Conservation (phyloP, 2,888 invertebrate species). For the Eristalis tenax region DNA sequence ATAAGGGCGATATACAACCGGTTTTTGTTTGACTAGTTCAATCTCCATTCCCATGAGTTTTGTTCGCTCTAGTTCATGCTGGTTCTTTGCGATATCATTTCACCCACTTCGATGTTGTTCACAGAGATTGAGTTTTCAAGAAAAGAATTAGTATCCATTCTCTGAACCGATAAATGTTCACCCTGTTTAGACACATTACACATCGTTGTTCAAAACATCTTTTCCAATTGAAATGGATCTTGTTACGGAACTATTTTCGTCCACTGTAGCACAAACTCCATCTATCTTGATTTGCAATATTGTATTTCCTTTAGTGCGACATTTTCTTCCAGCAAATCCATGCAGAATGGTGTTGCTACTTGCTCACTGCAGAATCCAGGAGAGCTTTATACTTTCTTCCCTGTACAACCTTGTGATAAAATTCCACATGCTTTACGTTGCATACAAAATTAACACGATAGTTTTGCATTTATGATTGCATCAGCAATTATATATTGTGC, state of each 20-base stretch:
- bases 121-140: not conserved
- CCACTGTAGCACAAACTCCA: conserved; percentile 4
- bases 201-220: conserved; percentile 13
- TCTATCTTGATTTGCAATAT: conserved; percentile 10
- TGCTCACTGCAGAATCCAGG: not conserved
- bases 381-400: too few relatives aligned
- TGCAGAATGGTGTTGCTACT: not conserved
- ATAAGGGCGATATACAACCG: not conserved
- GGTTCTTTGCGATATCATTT: conserved; percentile 16
- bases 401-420: conserved; percentile 2
- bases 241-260: not conserved
- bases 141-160: not conserved
- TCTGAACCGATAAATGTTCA: not conserved
- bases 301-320: not conserved
- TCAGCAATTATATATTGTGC: too few relatives aligned
- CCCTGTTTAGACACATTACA: conserved; percentile 12
- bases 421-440: not conserved
- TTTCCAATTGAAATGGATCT: conserved; percentile 12
- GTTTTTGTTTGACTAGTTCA: not conserved
- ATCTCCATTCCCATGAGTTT: conserved; percentile 1
- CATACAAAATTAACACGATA: conserved; percentile 1
- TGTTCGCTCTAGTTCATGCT: conserved; percentile 18
- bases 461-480: too few relatives aligned
- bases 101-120: not conserved
- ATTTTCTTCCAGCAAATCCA: not conserved